Base-by-base conservation (phyloP, 2,888 invertebrate species). In the Axea sp. region DNA sequence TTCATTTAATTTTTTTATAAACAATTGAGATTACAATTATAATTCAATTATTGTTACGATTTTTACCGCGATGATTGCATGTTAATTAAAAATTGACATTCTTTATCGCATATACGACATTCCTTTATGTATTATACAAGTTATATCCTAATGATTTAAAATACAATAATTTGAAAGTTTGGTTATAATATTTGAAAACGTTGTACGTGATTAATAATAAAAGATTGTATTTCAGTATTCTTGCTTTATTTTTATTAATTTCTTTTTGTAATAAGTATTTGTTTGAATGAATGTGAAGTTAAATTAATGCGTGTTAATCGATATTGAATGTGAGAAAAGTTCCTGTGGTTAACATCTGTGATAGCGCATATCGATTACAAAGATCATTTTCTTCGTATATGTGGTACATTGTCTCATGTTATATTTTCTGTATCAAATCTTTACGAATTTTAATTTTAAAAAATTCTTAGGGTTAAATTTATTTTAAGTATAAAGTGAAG, bases 41-140 rank as follows among this genome's bases (percentile, higher is more conserved):
- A n/a, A n/a, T n/a, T n/a, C n/a, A n/a, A n/a, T n/a, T n/a, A n/a
- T n/a, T n/a, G n/a, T n/a, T n/a, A n/a, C n/a, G 45, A 47, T 28
- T 68, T 68, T 68, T 68, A 68, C 12, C 59, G 41, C 41, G 67
- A 49, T 68, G 68, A 68, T 68, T 30, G 57, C 59, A 68, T 59
- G 68, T 57, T 59, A 26, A 51, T 68, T 41, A 7, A 8, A 47
- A 47, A 55, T 45, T 65, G 53, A 64, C 49, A 62, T 26, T 17
- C 31, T 28, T 45, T 31, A 45, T 41, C 31, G 15, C 14, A 17
- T 31, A 22, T 30, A 31, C 14, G 39, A 49, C 49, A 33, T 0
- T 11, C 8, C 12, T 37, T 17, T n/a, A 8, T 31, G 11, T 47
- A 47, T 47, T 24, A 31, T 4, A 43, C 8, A 0, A 11, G 1